Percentiles rank a stretch among this genome's conserved stretches.
phyloP scores from a whole-genome alignment of 2,888 invertebrate genomes.

The Athripsodes cinereus region DNA sequence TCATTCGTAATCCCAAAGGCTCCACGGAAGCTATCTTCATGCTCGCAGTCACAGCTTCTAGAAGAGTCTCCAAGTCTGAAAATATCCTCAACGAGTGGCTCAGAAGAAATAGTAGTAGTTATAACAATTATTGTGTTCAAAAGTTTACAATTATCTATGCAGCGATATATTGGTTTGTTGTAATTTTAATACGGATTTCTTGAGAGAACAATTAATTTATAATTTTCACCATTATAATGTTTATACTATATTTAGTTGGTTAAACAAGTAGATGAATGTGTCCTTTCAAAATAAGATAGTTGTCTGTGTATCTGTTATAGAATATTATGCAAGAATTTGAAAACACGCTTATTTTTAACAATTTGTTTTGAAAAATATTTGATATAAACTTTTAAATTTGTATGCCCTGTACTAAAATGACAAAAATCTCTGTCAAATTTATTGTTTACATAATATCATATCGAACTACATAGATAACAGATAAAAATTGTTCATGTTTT shows the following conservation, averaged over 20 bases:
- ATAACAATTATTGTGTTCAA: neutral
- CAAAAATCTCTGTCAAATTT: no score
- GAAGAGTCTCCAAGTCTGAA: slow-evolving; percentile 21
- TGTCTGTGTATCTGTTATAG: no score
- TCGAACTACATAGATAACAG: no score
- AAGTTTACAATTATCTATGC: neutral
- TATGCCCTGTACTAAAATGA: no score
- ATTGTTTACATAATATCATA: no score
- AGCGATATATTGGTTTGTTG: neutral
- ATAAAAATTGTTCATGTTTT: no score
- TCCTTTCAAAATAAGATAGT: neutral
- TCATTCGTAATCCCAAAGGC: slow-evolving; percentile 57
- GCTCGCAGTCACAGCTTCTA: slow-evolving; percentile 50
- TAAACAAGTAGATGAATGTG: neutral
- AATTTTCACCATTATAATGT: neutral
- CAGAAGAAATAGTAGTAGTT: slow-evolving; percentile 4
- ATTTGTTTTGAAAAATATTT: no score
- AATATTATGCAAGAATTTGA: no score
- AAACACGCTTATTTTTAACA: no score
- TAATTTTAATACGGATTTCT: neutral
- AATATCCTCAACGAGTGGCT: slow-evolving; percentile 25
- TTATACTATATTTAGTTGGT: neutral
- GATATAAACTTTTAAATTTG: no score
- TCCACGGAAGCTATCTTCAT: slow-evolving; percentile 56
- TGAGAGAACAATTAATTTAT: neutral